A percentile compares a stretch with the other conserved stretches of the same genome.
Conservation (phyloP, 2,797 vertebrate genomes). For the Neosalanx taihuensis region DNA sequence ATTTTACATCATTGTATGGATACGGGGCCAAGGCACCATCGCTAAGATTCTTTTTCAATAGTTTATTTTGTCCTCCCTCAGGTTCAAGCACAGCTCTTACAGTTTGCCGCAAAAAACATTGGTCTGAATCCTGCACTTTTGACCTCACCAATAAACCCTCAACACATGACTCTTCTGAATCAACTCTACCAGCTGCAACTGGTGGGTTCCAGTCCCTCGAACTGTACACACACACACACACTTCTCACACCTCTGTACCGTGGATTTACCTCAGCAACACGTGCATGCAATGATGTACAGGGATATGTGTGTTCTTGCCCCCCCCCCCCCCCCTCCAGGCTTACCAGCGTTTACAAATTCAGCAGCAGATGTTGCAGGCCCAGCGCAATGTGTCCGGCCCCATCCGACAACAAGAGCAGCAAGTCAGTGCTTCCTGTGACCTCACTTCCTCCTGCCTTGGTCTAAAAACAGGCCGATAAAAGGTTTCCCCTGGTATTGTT, state of each 20-base stretch:
- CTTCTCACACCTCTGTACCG: neutral
- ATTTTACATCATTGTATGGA: neutral
- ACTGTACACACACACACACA: neutral
- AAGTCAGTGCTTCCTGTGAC: slow-evolving; percentile 79
- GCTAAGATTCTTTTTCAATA: neutral
- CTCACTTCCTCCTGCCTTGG: neutral
- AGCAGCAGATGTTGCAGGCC: slow-evolving; percentile 73
- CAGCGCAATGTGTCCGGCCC: slow-evolving; percentile 98
- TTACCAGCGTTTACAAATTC: slow-evolving; percentile 1
- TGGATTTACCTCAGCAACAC: neutral
- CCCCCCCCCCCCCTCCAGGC: neutral
- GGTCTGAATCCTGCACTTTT: slow-evolving; percentile 99
- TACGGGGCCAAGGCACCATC: neutral
- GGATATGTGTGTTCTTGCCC: too few species aligned
- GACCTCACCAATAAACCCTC: slow-evolving; percentile 99
- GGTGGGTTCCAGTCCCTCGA: slow-evolving; percentile 75
- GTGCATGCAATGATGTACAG: too few species aligned
- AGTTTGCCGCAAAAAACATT: slow-evolving; percentile 99
- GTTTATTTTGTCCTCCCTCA: slow-evolving; percentile 46
- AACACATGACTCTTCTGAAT: slow-evolving; percentile 99
- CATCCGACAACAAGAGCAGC: slow-evolving; percentile 99
- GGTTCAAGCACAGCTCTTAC: slow-evolving; percentile 99
- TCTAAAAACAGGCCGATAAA: too few species aligned
- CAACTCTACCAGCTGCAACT: slow-evolving; percentile 99
- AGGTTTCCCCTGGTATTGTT: too few species aligned